Evolutionary conservation across 2,113 vertebrate genomes (phyloP).

Genomic region (Mormoops blainvillei): DNA sequence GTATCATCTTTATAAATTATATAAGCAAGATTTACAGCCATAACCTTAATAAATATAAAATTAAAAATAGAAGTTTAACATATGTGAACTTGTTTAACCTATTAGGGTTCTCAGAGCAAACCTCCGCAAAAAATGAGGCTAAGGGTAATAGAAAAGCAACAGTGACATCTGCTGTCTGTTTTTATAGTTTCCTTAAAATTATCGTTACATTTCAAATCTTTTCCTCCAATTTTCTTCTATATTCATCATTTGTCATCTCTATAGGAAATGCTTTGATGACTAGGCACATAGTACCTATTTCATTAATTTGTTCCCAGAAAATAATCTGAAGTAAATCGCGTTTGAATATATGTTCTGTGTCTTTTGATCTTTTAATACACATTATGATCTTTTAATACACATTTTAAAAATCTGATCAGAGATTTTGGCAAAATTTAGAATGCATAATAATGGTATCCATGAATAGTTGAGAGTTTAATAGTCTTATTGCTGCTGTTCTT

Average conservation of each 20-base stretch:
- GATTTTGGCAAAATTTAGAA: background rate
- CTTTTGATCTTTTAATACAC: background rate
- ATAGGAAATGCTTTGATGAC: background rate
- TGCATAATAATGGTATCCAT: background rate
- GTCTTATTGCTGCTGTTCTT: background rate
- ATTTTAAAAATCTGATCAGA: background rate
- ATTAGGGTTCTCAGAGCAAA: background rate
- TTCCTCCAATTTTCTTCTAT: background rate
- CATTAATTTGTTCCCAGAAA: background rate
- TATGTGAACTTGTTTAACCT: slow-evolving; percentile 27
- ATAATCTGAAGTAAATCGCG: slow-evolving; percentile 10
- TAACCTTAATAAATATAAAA: slow-evolving; percentile 32
- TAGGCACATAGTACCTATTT: background rate
- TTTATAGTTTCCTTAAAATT: slow-evolving; percentile 18
- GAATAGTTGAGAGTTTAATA: background rate
- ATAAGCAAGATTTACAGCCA: background rate
- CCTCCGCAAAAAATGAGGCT: background rate
- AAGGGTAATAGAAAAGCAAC: slow-evolving; percentile 32
- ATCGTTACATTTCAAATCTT: background rate
- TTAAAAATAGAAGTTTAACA: background rate
- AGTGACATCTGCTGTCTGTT: slow-evolving; percentile 63
- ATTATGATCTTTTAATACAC: slow-evolving; percentile 9
- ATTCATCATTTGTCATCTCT: background rate
- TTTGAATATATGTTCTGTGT: background rate
- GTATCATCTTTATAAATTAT: slow-evolving; percentile 8